Evolutionary conservation across 2,113 vertebrate genomes (phyloP).

Genomic region (Platanista minor): DNA sequence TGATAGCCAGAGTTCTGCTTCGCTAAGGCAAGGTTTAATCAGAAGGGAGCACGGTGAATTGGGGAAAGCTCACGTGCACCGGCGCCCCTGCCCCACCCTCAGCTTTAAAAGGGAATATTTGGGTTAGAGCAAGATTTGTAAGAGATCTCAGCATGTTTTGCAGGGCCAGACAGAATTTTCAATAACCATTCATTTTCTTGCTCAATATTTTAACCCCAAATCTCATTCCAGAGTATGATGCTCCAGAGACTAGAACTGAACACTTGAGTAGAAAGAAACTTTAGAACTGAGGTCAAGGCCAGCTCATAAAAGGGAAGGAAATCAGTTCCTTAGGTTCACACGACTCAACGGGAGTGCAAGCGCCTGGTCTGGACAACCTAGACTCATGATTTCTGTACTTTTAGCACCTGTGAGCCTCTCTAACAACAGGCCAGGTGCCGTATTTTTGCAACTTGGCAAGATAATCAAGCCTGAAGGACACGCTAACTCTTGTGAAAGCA

Average conservation of each 20-base stretch:
- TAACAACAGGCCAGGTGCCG: background rate
- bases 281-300: constrained; percentile 30
- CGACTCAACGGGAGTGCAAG: background rate
- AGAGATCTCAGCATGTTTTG: background rate
- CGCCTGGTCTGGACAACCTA: fast-evolving
- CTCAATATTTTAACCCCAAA: background rate
- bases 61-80: background rate
- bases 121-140: background rate
- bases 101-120: background rate
- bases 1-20: background rate
- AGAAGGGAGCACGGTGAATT: background rate
- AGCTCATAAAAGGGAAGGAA: background rate
- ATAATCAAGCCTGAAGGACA: background rate
- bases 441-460: background rate
- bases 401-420: background rate
- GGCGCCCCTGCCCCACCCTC: background rate
- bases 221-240: background rate
- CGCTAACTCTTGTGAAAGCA: background rate
- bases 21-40: background rate
- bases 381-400: background rate
- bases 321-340: background rate
- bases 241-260: background rate
- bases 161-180: background rate
- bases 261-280: background rate
- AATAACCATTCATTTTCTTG: background rate